Base-by-base conservation (phyloP, 1,140 invertebrate species). In the Octopus bimaculoides region DNA sequence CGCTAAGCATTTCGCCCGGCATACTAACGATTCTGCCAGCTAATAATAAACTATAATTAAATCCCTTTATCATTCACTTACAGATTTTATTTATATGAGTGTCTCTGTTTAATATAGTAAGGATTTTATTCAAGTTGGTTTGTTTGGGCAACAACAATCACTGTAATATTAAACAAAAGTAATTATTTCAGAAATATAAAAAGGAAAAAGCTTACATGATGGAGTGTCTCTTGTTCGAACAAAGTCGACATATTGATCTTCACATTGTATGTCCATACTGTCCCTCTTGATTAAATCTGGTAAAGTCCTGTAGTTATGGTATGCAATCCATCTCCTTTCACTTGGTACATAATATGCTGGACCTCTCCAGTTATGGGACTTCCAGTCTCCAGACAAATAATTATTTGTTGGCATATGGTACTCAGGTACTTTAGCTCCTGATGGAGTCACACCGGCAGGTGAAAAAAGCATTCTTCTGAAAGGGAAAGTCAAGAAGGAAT, bases 261-360 rank as follows among this genome's bases (percentile, higher is more conserved):
- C 88, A 1, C 84, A 85, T 56, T 88, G 85, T 79, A 88, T 87
- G 54, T 86, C 80, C 41, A 87, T 88, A 53, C 86, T 87, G 77
- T 89, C 87, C 56, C 85, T 80, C 26, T 80, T 82, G 8, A 86
- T 82, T 80, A 86, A 77, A 9, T 81, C 76, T 5, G 88, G 87
- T 12, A 88, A 75, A 14, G 84, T 84, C 12, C 84, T 80, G 76
- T 87, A 85, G 12, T 88, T 82, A 74, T 87, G 79, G 26, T 84
- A 84, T 8, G 79, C 77, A 10, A 85, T 83, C 80, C 81, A 86
- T 71, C 84, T 73, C 26, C 85, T 82, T 77, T 88, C 86, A 54
- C 84, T 85, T 0, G 87, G 87, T n/a, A 88, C 83, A 79, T 89
- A 89, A 80, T 87, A 88, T 0, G 71, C 87, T 4, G 87, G 82